Evolutionary conservation across 2,113 vertebrate species (phyloP), one percentile per base, ranked within the genome.

Genomic region (Donacobius atricapilla): DNA sequence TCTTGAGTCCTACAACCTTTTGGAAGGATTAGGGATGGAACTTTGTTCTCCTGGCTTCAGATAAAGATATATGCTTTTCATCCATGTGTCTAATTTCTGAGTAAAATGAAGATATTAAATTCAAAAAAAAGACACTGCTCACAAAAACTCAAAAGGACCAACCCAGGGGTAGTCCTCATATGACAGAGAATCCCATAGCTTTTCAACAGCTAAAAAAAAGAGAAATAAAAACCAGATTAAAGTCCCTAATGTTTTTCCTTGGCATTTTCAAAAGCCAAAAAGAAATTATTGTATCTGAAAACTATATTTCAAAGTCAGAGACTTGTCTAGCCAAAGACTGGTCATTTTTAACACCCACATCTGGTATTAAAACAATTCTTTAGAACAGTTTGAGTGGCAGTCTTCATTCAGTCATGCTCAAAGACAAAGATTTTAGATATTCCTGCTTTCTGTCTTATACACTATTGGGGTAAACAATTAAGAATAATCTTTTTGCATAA

Each of bases 121-220:
- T 13, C 3, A 37, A 71, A 66, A 69, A 68, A 40, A 20, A 27
- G 15, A 51, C 9, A 14, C 0, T 4, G 4, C 2, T 24, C 7
- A 39, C 2, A 13, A 8, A 40, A 79, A 37, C 6, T 1, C 1
- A 7, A 9, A 11, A 66, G 50, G 18, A 25, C 3, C 8, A 51
- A 28, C 6, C 18, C 15, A 28, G 13, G 1, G 3, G 2, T 45
- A 18, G 50, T 45, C 17, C 13, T 8, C 10, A 53, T 15, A 37
- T 72, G 7, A 54, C 47, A 25, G 9, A 66, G 35, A 22, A 75
- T 39, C 21, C 30, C 25, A 45, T 22, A 51, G 37, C 21, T 87
- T 89, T 77, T 63, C 37, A 57, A 53, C 18, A 71, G 37, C 8
- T 51, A 53, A 58, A 63, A 56, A 45, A 58, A 53, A 60, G 4